Conservation (phyloP, 2,113 vertebrate genomes). For the Prunella fulvescens region DNA sequence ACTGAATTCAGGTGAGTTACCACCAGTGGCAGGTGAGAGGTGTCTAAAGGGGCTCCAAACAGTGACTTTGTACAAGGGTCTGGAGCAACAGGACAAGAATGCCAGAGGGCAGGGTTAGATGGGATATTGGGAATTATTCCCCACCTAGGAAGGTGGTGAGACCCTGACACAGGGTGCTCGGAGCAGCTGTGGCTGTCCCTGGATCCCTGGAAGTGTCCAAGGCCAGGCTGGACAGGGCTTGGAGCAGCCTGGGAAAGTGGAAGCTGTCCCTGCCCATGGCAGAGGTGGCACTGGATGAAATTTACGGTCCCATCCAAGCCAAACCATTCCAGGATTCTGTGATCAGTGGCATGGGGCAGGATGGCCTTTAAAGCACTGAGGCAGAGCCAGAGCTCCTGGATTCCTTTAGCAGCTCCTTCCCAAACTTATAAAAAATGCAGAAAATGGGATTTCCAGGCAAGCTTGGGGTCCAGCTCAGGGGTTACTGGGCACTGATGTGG, state of each 20-base stretch:
- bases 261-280: neutral
- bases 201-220: neutral
- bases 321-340: neutral
- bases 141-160: neutral
- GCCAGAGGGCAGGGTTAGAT: neutral
- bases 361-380: neutral
- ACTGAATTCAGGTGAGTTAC: neutral
- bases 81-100: neutral
- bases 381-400: neutral
- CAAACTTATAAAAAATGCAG: neutral
- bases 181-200: neutral
- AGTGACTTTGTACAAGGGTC: neutral
- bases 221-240: accelerated
- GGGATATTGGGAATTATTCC: neutral
- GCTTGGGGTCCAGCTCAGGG: neutral
- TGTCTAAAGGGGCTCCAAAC: neutral
- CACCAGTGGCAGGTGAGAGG: neutral
- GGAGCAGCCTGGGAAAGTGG: neutral
- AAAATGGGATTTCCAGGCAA: neutral
- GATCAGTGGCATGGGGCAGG: neutral
- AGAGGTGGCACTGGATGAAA: neutral
- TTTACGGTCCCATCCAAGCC: neutral
- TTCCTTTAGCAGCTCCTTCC: neutral
- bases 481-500: neutral
- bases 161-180: neutral